A percentile compares a stretch with the other conserved stretches of the same genome.
phyloP scores from a whole-genome alignment of 2,888 invertebrate species.

The Apodemia hepburni region DNA sequence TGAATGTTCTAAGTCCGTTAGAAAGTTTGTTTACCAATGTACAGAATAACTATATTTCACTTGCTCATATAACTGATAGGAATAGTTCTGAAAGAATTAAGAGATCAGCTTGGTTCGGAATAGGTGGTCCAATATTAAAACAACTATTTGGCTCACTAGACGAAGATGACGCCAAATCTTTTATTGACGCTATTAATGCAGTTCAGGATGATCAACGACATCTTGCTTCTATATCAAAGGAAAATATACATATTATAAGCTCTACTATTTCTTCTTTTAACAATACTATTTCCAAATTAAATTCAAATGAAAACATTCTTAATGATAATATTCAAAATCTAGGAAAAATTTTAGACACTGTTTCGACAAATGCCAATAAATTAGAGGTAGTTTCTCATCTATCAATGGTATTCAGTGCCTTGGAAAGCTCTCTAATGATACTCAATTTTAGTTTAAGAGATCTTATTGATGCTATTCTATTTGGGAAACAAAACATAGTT shows the following conservation, averaged over 20 bases:
- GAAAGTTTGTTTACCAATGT: too few relatives aligned
- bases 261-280: not conserved
- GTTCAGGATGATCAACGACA: not conserved
- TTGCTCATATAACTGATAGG: too few relatives aligned
- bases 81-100: not conserved
- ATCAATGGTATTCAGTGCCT: not conserved
- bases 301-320: conserved; percentile 6
- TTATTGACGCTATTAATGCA: conserved; percentile 3
- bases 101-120: conserved; percentile 1
- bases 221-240: not conserved
- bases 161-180: conserved; percentile 11
- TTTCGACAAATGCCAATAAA: not conserved
- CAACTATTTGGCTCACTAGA: conserved; percentile 12
- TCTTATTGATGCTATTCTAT: too few relatives aligned
- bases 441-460: not conserved
- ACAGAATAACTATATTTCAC: not conserved
- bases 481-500: too few relatives aligned
- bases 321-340: not conserved
- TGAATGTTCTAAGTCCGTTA: not conserved
- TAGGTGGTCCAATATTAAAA: conserved; percentile 8
- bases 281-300: conserved; percentile 3
- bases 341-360: not conserved
- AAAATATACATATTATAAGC: not conserved
- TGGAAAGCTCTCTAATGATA: not conserved
- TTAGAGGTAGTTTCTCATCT: not conserved